Percentiles rank a stretch among this genome's conserved stretches.
Evolutionary conservation across 2,888 invertebrate species (phyloP).

Genomic region (Melipona bicolor): DNA sequence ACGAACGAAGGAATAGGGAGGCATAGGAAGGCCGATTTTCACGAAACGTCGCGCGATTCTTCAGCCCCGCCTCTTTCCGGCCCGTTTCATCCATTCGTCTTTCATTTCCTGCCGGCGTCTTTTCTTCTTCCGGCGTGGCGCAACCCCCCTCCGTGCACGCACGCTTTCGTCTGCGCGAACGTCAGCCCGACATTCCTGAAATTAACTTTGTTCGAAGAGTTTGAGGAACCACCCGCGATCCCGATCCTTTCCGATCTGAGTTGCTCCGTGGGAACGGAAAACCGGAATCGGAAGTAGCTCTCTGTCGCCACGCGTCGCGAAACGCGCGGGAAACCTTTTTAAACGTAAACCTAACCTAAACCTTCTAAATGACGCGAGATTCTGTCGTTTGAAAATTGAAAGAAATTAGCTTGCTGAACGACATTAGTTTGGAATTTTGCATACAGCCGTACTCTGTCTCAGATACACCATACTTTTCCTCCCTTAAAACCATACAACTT

Average conservation of each 20-base stretch:
- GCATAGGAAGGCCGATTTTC: slow-evolving; percentile 57
- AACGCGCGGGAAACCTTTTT: background rate
- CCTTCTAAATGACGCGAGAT: no score
- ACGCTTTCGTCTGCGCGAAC: slow-evolving; percentile 70
- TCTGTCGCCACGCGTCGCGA: background rate
- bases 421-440: no score
- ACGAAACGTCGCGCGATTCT: slow-evolving; percentile 9
- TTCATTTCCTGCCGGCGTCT: slow-evolving; percentile 48
- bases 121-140: slow-evolving; percentile 39
- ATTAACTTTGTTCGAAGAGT: slow-evolving; percentile 73
- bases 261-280: background rate
- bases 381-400: no score
- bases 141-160: background rate
- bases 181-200: slow-evolving; percentile 63
- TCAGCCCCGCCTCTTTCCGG: slow-evolving; percentile 9
- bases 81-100: slow-evolving; percentile 51
- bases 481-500: no score
- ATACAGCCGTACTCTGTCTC: no score
- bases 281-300: background rate
- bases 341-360: no score
- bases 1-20: slow-evolving; percentile 8
- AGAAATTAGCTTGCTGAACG: no score
- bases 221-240: slow-evolving; percentile 9
- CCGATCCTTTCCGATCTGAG: background rate
- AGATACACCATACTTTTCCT: no score